Conservation (phyloP, 2,113 vertebrate genomes). For the Cricetomys ansorgei region DNA sequence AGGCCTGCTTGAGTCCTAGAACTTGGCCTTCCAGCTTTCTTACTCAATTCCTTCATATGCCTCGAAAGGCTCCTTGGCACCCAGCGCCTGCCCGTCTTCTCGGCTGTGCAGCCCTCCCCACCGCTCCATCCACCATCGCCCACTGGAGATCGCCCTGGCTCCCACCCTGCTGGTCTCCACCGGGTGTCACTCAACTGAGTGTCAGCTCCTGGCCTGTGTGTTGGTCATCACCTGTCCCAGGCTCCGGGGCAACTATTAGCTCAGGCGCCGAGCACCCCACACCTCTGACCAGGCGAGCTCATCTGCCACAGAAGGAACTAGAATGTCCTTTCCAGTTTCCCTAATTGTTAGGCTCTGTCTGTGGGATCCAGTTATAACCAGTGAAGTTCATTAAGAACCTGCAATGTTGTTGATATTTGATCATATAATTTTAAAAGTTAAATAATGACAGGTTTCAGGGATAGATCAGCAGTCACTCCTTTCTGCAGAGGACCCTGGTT, state of each 20-base stretch:
- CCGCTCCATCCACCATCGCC: background rate
- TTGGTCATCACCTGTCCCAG: background rate
- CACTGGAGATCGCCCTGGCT: background rate
- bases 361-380: background rate
- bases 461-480: background rate
- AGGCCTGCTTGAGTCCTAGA: background rate
- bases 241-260: background rate
- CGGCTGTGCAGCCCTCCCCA: background rate
- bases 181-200: background rate
- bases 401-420: background rate
- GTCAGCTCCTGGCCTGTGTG: background rate
- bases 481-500: background rate
- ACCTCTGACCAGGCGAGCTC: background rate
- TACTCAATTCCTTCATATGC: background rate
- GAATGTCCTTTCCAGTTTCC: background rate
- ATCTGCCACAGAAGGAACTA: background rate
- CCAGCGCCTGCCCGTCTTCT: background rate
- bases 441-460: background rate
- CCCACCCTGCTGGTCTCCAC: background rate
- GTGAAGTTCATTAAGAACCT: background rate
- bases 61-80: background rate
- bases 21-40: background rate
- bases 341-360: background rate
- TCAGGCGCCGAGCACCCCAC: background rate
- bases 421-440: background rate